These are phyloP conservation scores for Temnothorax longispinosus DNA, from an alignment of 1,140 invertebrate genomes.

Conservation along the genomic window DNA sequence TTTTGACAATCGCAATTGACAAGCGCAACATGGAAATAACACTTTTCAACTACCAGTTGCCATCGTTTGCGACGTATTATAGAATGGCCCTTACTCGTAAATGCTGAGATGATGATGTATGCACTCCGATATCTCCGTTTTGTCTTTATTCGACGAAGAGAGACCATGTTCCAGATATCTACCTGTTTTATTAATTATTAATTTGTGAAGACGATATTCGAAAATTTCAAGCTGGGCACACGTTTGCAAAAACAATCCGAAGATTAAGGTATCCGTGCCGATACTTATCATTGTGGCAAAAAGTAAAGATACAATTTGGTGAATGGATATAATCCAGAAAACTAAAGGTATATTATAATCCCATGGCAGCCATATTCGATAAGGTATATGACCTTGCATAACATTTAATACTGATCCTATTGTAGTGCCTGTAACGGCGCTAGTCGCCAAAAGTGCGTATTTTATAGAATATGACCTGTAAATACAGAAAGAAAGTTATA, in stretches of 20 bases:
- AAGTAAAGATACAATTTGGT: conserved; percentile 35
- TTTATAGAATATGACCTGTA: conserved; percentile 25
- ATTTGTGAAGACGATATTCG: conserved; percentile 49
- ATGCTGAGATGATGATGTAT: conserved; percentile 4
- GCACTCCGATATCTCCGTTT: not conserved
- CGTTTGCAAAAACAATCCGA: conserved; percentile 59
- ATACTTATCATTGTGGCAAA: conserved; percentile 26
- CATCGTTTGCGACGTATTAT: no score
- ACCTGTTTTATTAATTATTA: not conserved
- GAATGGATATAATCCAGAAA: conserved; percentile 41
- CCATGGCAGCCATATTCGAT: conserved; percentile 59
- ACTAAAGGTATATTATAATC: not conserved
- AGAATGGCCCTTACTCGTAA: not conserved
- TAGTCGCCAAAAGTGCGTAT: not conserved
- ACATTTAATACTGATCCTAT: conserved; percentile 8
- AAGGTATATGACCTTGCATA: conserved; percentile 1
- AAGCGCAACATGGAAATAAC: no score
- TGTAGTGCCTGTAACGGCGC: not conserved
- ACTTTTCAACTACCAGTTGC: no score
- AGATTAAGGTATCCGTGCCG: conserved; percentile 49
- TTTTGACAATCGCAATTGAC: no score
- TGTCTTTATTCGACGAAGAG: not conserved
- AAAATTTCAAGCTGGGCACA: conserved; percentile 64
- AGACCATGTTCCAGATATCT: not conserved
- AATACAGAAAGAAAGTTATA: not conserved